phyloP scores from a whole-genome alignment of 2,113 vertebrate genomes.

The Aspidoscelis tigris region DNA sequence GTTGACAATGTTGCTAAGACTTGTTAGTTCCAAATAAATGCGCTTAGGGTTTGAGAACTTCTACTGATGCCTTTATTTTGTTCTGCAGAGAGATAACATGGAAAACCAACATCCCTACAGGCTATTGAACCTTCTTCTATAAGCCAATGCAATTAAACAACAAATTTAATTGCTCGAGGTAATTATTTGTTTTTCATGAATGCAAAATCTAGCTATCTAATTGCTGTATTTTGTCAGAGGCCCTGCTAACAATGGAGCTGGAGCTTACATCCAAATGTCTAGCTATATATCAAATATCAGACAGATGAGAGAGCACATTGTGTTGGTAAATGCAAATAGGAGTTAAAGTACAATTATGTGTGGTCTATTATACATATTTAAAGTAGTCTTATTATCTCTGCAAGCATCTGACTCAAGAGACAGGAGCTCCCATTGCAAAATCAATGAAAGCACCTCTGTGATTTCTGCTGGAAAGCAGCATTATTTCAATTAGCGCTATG shows the following conservation, averaged over 20 bases:
- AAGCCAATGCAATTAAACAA: constrained; percentile 45
- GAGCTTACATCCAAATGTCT: constrained; percentile 54
- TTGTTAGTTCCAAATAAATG: neutral
- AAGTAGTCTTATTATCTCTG: constrained; percentile 51
- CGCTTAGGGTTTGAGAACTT: neutral
- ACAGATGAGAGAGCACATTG: constrained; percentile 54
- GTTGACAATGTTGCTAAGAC: neutral
- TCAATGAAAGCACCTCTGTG: constrained; percentile 44
- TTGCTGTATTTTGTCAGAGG: constrained; percentile 34
- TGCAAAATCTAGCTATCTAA: constrained; percentile 55
- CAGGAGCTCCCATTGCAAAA: constrained; percentile 40
- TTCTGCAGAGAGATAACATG: neutral
- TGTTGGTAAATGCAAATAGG: constrained; percentile 52
- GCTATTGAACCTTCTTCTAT: constrained; percentile 38
- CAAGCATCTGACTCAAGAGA: constrained; percentile 22
- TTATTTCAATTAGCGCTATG: constrained; percentile 53
- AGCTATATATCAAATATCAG: constrained; percentile 58
- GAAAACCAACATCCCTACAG: constrained; percentile 36
- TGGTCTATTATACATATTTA: constrained; percentile 51
- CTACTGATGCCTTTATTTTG: neutral
- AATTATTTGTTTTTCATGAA: constrained; percentile 65
- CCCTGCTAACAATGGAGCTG: constrained; percentile 51
- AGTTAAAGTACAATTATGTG: constrained; percentile 9
- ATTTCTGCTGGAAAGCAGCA: constrained; percentile 41
- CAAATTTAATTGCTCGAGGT: constrained; percentile 61